Base-by-base conservation (phyloP, 2,888 invertebrate species). In the Melanostoma mellinum region DNA sequence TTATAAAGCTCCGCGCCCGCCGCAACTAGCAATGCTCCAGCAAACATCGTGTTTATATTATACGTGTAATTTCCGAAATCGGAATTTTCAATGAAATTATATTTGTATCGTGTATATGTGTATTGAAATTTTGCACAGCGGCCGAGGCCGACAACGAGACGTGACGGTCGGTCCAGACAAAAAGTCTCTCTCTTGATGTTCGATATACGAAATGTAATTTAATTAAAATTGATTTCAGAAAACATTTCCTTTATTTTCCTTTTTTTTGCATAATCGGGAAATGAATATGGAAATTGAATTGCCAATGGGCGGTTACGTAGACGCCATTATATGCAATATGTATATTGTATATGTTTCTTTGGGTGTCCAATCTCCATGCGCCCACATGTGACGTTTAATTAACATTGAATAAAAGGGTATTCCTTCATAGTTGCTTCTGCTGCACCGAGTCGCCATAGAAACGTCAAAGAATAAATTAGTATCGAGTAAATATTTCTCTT, bases 251-350 rank as follows among this genome's bases (percentile, higher is more conserved):
- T 20, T 53, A 1, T 42, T 32, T 63, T 52, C 44, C 4, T 8
- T 33, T 55, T 9, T 68, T 44, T 44, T 53, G 40, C 56, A 20
- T 35, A 38, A 10, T 44, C 44, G 35, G 68, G 74, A 74, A 73
- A 80, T 80, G 56, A 65, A 71, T 56, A 77, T 82, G 68, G 69
- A 82, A 78, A 78, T 82, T 73, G 73, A 78, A 82, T 77, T 82
- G 61, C 40, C 65, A 77, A 60, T 65, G 72, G 65, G 73, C 60
- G 73, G 73, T 46, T 69, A 50, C 46, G 61, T 46, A 68, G 77
- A 69, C 77, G 63, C 50, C 63, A 50, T 63, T n/a, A 63, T 68
- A 78, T 63, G 53, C 61, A 63, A 61, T 63, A 50, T 48, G 38
- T 30, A 35, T 20, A 32, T 61, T 30, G 63, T 32, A 46, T 36